phyloP scores from a whole-genome alignment of 2,888 invertebrate genomes.

The Dorcus hopei region DNA sequence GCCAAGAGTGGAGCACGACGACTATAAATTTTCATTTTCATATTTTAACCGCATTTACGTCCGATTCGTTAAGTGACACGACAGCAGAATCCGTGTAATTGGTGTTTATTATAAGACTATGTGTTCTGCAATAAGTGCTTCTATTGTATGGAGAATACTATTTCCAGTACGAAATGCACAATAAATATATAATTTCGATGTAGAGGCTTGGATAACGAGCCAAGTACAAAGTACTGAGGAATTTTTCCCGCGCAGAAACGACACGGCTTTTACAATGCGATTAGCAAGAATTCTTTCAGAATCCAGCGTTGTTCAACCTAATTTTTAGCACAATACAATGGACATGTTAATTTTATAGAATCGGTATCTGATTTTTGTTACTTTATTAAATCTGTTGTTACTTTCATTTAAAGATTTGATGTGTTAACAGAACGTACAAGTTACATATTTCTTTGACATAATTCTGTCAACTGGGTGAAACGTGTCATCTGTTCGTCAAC shows the following conservation, averaged over 20 bases:
- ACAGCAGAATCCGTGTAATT: constrained; percentile 1
- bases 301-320: not conserved
- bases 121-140: constrained; percentile 5
- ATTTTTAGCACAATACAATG: constrained; percentile 19
- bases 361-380: constrained; percentile 11
- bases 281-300: constrained; percentile 20
- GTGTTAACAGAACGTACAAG: too few relatives aligned
- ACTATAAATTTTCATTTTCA: too few relatives aligned
- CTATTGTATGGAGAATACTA: constrained; percentile 13
- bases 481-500: too few relatives aligned
- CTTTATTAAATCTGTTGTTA: constrained; percentile 7
- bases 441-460: too few relatives aligned
- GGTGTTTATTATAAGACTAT: constrained; percentile 1
- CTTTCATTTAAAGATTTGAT: not conserved
- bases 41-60: too few relatives aligned
- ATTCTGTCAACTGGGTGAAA: too few relatives aligned
- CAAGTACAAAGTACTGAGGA: constrained; percentile 16
- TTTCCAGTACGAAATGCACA: constrained; percentile 3
- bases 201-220: constrained; percentile 9
- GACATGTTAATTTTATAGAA: constrained; percentile 14
- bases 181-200: constrained; percentile 10
- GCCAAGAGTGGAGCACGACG: too few relatives aligned
- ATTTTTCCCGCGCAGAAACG: constrained; percentile 24
- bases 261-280: constrained; percentile 28
- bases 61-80: too few relatives aligned